These are phyloP conservation scores for Valencia hispanica DNA, from an alignment of 2,797 vertebrate species.

Conservation along the genomic window DNA sequence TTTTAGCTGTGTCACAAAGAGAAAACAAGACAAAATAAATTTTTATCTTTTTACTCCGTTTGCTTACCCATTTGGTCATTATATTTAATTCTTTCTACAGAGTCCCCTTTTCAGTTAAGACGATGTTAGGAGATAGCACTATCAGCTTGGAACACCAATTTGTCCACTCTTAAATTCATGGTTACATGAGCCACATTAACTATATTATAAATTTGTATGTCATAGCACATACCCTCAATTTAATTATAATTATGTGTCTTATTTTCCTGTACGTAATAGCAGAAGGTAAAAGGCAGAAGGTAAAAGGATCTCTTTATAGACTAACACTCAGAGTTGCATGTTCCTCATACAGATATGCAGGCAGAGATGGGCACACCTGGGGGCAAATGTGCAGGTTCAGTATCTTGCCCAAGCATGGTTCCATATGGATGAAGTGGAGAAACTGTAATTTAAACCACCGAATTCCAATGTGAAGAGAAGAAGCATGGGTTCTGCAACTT, in stretches of 20 bases:
- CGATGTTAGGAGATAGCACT: not conserved
- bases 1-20: not conserved
- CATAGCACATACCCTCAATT: not conserved
- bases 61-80: not conserved
- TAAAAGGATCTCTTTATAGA: no score
- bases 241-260: not conserved
- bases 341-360: not conserved
- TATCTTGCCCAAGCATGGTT: not conserved
- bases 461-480: not conserved
- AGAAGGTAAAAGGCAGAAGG: not conserved
- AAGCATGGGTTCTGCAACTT: not conserved
- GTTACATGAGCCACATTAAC: not conserved
- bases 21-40: not conserved
- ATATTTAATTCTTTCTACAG: not conserved
- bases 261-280: not conserved
- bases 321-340: not conserved
- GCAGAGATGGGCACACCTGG: not conserved
- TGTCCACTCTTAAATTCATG: not conserved
- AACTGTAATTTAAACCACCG: not conserved
- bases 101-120: not conserved
- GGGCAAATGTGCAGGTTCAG: not conserved
- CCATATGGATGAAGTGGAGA: constrained; percentile 3
- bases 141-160: not conserved
- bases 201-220: not conserved
- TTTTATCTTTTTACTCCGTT: not conserved